Evolutionary conservation across 2,113 vertebrate species (phyloP).

Genomic region (Dunckerocampus dactyliophorus): DNA sequence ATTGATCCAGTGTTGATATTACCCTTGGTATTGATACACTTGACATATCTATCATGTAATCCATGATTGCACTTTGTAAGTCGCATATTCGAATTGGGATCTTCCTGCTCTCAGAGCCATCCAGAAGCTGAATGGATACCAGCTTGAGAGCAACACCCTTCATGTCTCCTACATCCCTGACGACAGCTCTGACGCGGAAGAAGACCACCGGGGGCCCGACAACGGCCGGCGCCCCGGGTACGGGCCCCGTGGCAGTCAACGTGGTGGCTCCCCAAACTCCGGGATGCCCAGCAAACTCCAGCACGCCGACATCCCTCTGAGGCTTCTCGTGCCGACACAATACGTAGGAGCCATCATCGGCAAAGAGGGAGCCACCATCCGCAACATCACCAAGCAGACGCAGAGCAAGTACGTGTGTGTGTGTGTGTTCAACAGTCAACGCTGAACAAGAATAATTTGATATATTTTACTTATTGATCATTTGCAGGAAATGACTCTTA

Average conservation of each 20-base stretch:
- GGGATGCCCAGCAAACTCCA: slow-evolving; percentile 82
- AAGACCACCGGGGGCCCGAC: slow-evolving; percentile 75
- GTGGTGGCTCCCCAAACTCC: slow-evolving; percentile 78
- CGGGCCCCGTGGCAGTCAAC: slow-evolving; percentile 73
- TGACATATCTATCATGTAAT: no score
- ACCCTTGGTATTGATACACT: no score
- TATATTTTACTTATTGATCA: no score
- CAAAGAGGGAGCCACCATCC: slow-evolving; percentile 93
- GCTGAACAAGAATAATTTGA: no score
- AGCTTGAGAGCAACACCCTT: slow-evolving; percentile 86
- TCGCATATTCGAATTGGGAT: not conserved
- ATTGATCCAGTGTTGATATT: no score
- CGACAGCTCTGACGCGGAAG: slow-evolving; percentile 74
- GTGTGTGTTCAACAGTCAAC: no score
- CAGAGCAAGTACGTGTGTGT: slow-evolving; percentile 86
- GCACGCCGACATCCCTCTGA: slow-evolving; percentile 86
- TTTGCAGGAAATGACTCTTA: no score
- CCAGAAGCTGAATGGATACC: slow-evolving; percentile 92
- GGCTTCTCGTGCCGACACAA: slow-evolving; percentile 92
- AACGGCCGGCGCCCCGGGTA: slow-evolving; percentile 83
- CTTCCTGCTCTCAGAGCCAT: slow-evolving; percentile 77
- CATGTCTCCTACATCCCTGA: slow-evolving; percentile 92
- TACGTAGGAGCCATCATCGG: slow-evolving; percentile 94
- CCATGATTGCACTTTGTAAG: no score
- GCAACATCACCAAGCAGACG: slow-evolving; percentile 95